Evolutionary conservation across 2,888 invertebrate species (phyloP).

Genomic region (Biston stratarius): DNA sequence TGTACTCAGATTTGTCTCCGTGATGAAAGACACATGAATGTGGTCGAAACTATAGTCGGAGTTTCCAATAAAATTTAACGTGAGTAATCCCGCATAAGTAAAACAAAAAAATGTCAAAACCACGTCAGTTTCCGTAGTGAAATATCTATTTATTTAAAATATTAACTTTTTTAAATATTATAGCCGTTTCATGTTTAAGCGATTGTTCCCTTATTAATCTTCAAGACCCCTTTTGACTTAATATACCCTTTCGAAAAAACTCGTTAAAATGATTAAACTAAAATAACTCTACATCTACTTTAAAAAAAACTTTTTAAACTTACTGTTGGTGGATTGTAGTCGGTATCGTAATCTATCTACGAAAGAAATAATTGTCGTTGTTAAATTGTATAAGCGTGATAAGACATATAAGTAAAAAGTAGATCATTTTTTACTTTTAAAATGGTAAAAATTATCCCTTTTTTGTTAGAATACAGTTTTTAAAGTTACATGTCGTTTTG

Average conservation of each 20-base stretch:
- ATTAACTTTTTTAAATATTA: too few relatives aligned
- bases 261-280: background rate
- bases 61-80: too few relatives aligned
- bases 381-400: constrained; percentile 29
- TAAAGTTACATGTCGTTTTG: constrained; percentile 1
- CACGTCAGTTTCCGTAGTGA: too few relatives aligned
- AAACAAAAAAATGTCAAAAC: too few relatives aligned
- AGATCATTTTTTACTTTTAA: background rate
- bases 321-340: constrained; percentile 44
- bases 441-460: background rate
- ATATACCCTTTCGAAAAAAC: background rate
- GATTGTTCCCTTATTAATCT: too few relatives aligned
- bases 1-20: too few relatives aligned
- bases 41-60: too few relatives aligned
- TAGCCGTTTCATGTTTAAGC: too few relatives aligned
- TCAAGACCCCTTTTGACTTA: background rate
- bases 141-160: too few relatives aligned
- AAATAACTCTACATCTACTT: background rate
- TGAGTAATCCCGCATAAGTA: too few relatives aligned
- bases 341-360: constrained; percentile 47
- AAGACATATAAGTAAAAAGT: constrained; percentile 5
- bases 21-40: too few relatives aligned
- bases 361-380: constrained; percentile 51
- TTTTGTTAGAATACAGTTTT: constrained; percentile 4
- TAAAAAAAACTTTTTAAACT: constrained; percentile 48